A percentile compares a stretch with the other conserved stretches of the same genome.
These are phyloP conservation scores for Priocnemis perturbator DNA, from an alignment of 2,888 invertebrate genomes.

Conservation along the genomic window DNA sequence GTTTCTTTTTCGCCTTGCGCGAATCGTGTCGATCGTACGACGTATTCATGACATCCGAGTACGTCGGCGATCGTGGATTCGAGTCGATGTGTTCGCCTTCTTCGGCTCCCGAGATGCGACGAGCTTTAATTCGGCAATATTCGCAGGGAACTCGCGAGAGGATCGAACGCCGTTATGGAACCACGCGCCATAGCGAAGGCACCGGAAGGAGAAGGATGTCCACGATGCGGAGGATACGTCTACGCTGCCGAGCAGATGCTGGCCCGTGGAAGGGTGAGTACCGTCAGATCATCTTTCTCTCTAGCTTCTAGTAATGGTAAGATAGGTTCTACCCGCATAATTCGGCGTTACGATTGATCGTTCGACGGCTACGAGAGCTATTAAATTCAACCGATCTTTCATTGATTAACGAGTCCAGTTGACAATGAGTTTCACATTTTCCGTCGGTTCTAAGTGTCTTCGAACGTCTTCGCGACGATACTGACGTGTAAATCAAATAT, in stretches of 20 bases:
- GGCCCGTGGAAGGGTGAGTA: slow-evolving; percentile 90
- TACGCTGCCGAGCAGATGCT: slow-evolving; percentile 96
- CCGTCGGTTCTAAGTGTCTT: no score
- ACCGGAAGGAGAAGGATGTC: slow-evolving; percentile 91
- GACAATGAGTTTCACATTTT: no score
- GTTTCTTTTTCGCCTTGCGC: background rate
- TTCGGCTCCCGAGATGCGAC: background rate
- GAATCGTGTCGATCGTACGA: background rate
- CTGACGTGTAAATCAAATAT: no score
- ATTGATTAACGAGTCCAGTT: no score
- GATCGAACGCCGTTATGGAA: slow-evolving; percentile 79
- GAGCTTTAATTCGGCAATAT: slow-evolving; percentile 1
- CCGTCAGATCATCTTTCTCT: background rate
- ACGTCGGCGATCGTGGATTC: background rate
- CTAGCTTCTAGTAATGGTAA: no score
- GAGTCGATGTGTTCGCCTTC: background rate
- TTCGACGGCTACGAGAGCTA: no score
- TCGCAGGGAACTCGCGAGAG: slow-evolving; percentile 64
- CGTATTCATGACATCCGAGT: background rate
- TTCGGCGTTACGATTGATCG: no score
- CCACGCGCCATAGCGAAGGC: slow-evolving; percentile 87
- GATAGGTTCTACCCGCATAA: no score
- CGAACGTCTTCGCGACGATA: no score
- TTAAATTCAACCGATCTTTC: no score
- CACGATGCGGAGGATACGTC: slow-evolving; percentile 91